Base-by-base conservation (phyloP, 2,113 vertebrate genomes). In the Oreochromis spilurus region DNA sequence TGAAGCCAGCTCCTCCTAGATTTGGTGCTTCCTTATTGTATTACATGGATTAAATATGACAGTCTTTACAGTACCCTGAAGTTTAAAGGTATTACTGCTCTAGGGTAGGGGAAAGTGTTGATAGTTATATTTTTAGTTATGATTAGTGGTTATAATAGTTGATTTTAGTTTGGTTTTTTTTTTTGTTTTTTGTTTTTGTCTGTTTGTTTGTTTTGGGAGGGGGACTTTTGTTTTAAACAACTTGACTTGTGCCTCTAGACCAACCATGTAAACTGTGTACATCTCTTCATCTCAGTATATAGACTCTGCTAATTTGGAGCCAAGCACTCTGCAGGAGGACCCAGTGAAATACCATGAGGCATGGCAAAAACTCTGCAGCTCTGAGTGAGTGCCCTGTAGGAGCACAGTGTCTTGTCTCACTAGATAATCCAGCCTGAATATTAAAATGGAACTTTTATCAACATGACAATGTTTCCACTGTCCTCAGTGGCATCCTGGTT, bases 321-420 rank as follows among this genome's bases (percentile, higher is more conserved):
- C 96, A 0, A 92, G 90, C 14, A 98, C 96, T 12, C 91, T 98
- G 89, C 97, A 97, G 92, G 98, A 99, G 5, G 98, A 99, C 17
- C 98, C 98, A 0, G 98, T 99, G 12, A 96, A 97, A 40, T 99
- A 99, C 92, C 98, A 99, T 0, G 98, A 99, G 45, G 98, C 98
- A 0, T 99, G 98, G 98, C 98, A 99, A 94, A 99, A 98, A 52
- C 98, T 99, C 7, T 99, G 98, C 84, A 98, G 97, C 24, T 97
- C 98, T 34, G 96, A 98, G 98, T 99, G 89, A 98, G 98, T 88
- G 5, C 14, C 21, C 6, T 67, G 34, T 8, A 5, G 7, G 9
- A 24, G 2, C 0, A 48, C 10, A 14, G 8, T 24, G 31, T 92
- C 45, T 52, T 19, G 19, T 36, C 12, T 48, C 65, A 2, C 17